Percentiles rank a stretch among this genome's conserved stretches.
phyloP scores from a whole-genome alignment of 2,797 vertebrate genomes.

The Distichodus sexfasciatus region DNA sequence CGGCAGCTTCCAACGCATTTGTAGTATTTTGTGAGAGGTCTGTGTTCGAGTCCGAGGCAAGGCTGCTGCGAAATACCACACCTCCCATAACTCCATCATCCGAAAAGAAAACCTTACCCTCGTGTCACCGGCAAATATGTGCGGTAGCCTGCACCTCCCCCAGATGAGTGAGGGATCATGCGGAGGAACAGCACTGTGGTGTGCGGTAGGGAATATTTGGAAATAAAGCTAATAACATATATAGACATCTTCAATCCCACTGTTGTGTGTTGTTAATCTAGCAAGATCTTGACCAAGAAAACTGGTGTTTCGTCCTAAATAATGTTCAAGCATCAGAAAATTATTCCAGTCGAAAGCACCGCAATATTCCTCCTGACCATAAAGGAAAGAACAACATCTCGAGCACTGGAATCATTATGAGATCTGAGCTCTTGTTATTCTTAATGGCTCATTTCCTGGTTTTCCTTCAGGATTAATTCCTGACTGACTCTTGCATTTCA shows the following conservation, averaged over 20 bases:
- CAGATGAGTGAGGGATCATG: neutral
- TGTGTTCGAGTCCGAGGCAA: constrained; percentile 20
- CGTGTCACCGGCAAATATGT: constrained; percentile 38
- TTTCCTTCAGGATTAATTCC: constrained; percentile 10
- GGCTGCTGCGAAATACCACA: constrained; percentile 52
- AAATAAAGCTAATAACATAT: neutral
- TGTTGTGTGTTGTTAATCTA: neutral
- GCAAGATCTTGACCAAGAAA: neutral
- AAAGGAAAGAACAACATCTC: neutral
- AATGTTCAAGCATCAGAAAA: neutral
- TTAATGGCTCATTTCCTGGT: neutral
- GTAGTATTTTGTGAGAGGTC: constrained; percentile 32
- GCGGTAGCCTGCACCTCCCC: constrained; percentile 2
- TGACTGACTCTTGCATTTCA: constrained; percentile 52
- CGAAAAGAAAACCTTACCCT: constrained; percentile 35
- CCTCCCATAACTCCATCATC: constrained; percentile 40
- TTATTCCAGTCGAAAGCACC: neutral
- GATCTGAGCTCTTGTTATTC: neutral
- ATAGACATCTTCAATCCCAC: too few species aligned
- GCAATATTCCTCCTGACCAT: neutral
- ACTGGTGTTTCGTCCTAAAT: neutral
- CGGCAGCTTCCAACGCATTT: constrained; percentile 23
- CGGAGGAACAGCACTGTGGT: constrained; percentile 4
- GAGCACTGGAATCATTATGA: neutral
- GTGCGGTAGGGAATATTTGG: neutral